Evolutionary conservation across 2,797 vertebrate genomes (phyloP).

Genomic region (Austrolebias charrua): DNA sequence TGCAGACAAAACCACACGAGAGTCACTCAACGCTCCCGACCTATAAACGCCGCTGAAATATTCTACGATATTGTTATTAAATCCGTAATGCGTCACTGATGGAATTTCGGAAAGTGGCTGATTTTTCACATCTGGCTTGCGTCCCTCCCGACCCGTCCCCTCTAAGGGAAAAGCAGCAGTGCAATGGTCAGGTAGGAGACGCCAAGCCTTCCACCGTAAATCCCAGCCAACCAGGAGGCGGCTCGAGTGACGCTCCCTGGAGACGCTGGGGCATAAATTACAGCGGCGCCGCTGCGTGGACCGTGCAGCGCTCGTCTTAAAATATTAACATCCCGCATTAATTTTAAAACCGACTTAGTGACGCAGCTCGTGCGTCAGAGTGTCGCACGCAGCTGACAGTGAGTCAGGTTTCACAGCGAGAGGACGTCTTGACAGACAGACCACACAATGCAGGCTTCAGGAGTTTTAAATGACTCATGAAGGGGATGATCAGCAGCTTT

Average conservation of each 20-base stretch:
- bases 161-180: conserved; percentile 31
- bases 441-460: conserved; percentile 35
- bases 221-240: conserved; percentile 53
- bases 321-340: conserved; percentile 71
- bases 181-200: conserved; percentile 36
- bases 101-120: conserved; percentile 36
- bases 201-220: conserved; percentile 51
- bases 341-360: conserved; percentile 68
- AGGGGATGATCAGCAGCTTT: conserved; percentile 27
- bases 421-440: conserved; percentile 40
- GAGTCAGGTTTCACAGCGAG: conserved; percentile 55
- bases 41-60: conserved; percentile 28
- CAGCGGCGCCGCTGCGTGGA: conserved; percentile 54
- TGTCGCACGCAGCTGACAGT: conserved; percentile 57
- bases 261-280: conserved; percentile 59
- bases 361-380: conserved; percentile 63
- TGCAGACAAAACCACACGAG: conserved; percentile 54
- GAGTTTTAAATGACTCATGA: conserved; percentile 37
- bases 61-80: conserved; percentile 12
- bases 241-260: conserved; percentile 45
- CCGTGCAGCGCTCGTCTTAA: conserved; percentile 58
- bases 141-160: conserved; percentile 40
- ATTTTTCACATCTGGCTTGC: conserved; percentile 59
- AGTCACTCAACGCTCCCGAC: conserved; percentile 14
- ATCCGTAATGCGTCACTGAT: conserved; percentile 29